Evolutionary conservation across 1,140 invertebrate genomes (phyloP), one percentile per base, ranked within the genome.

Genomic region (Heterodera carotae): DNA sequence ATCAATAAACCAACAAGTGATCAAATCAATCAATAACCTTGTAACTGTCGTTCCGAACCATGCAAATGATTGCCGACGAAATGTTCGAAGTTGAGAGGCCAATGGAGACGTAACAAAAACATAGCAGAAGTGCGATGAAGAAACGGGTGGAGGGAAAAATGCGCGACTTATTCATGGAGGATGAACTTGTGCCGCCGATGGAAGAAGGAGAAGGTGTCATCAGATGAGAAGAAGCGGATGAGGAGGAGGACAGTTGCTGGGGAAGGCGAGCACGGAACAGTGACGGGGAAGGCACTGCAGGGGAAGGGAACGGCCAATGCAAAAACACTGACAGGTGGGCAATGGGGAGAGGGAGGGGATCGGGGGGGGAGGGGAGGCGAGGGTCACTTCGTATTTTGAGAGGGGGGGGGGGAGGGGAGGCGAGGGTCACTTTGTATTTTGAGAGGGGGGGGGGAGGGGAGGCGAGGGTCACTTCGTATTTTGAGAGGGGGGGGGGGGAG

Each of bases 101-200:
- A 22, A 86, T 48, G 25, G 84, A 82, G 69, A 86, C 81, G 72
- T 83, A 86, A 39, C 85, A 86, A n/a, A 87, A 43, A 56, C 84
- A 87, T 22, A 86, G 70, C 18, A 86, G 66, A n/a, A 86, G 67
- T 22, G 85, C 86, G 33, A 86, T 80, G 66, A 86, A 87, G 73
- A 86, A 84, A 22, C 85, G 80, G 12, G 81, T 83, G 18, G 85
- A 86, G 4, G 85, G 85, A 60, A 86, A 86, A 25, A 86, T 88
- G 69, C 69, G 77, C 15, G 83, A 84, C 56, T 84, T 84, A 15
- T 27, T 62, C 39, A 48, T 15, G 33, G 34, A 34, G 33, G 70
- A 73, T 8, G 70, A n/a, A 48, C 70, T 73, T 27, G 31, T 48
- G 25, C 39, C 31, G 18, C 53, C 53, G 70, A 34, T 48, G 27